phyloP scores from a whole-genome alignment of 2,888 invertebrate genomes.

The Mantis religiosa region DNA sequence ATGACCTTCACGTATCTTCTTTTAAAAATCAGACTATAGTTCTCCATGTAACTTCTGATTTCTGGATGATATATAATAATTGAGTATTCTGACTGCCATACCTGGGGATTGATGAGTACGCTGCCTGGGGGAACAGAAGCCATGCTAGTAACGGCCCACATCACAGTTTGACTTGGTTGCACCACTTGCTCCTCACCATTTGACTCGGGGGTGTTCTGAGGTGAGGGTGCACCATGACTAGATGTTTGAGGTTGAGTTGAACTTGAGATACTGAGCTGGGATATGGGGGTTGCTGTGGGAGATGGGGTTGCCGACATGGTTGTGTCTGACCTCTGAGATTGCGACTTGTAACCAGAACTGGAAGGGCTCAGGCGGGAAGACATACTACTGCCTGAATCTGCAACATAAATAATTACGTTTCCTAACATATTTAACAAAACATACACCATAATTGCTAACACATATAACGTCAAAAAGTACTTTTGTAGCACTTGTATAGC shows the following conservation, averaged over 20 bases:
- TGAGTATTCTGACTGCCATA: too few relatives aligned
- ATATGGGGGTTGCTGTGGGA: slow-evolving; percentile 55
- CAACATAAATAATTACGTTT: neutral
- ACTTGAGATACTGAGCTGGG: slow-evolving; percentile 25
- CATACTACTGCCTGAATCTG: slow-evolving; percentile 55
- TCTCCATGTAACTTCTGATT: too few relatives aligned
- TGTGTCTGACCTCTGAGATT: slow-evolving; percentile 63
- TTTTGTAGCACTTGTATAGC: too few relatives aligned
- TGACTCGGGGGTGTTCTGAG: slow-evolving; percentile 31
- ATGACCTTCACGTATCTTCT: too few relatives aligned
- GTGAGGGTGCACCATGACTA: slow-evolving; percentile 41
- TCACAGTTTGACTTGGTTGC: slow-evolving; percentile 46
- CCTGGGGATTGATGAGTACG: slow-evolving; percentile 81
- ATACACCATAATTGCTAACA: too few relatives aligned
- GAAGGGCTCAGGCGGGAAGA: slow-evolving; percentile 69
- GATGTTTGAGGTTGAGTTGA: slow-evolving; percentile 36
- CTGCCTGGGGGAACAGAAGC: slow-evolving; percentile 82
- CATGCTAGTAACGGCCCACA: slow-evolving; percentile 87
- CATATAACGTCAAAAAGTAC: too few relatives aligned
- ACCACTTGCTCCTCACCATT: neutral
- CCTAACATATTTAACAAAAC: too few relatives aligned
- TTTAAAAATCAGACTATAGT: too few relatives aligned
- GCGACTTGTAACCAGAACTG: slow-evolving; percentile 72
- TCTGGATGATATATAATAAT: too few relatives aligned
- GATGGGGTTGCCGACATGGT: slow-evolving; percentile 66